phyloP scores from a whole-genome alignment of 2,113 vertebrate genomes.

The Eretmochelys imbricata region DNA sequence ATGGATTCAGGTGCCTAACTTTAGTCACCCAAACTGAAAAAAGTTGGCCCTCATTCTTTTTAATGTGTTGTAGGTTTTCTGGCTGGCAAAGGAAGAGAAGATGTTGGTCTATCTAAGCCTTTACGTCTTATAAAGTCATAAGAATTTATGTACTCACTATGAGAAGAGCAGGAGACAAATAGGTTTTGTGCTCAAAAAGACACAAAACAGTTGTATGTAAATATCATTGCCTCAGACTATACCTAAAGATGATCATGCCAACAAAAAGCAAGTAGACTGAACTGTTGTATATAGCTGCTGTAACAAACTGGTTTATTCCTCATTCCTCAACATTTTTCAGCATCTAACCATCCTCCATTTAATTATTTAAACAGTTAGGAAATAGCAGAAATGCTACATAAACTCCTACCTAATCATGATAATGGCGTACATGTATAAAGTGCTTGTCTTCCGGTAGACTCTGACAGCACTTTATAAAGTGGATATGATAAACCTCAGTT shows the following conservation, averaged over 20 bases:
- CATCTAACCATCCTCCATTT: background rate
- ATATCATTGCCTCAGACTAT: background rate
- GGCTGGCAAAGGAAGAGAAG: background rate
- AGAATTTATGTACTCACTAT: background rate
- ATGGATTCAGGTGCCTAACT: background rate
- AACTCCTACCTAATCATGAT: background rate
- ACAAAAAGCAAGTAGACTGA: background rate
- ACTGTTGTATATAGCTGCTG: background rate
- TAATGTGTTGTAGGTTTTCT: background rate
- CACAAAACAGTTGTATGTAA: background rate
- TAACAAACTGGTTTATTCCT: background rate
- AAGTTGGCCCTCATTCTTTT: conserved; percentile 13
- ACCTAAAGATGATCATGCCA: background rate
- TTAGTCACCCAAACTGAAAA: background rate
- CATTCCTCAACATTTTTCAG: background rate
- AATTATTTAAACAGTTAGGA: conserved; percentile 23
- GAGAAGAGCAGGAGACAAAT: conserved; percentile 13
- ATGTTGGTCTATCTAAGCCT: background rate
- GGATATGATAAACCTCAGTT: background rate
- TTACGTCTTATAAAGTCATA: conserved; percentile 17
- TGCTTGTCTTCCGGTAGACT: background rate
- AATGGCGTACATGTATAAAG: background rate
- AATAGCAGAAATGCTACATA: background rate
- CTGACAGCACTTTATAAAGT: background rate
- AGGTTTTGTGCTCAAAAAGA: background rate